A percentile compares a stretch with the other conserved stretches of the same genome.
phyloP scores from a whole-genome alignment of 2,797 vertebrate species.

The Eutrigla gurnardus region DNA sequence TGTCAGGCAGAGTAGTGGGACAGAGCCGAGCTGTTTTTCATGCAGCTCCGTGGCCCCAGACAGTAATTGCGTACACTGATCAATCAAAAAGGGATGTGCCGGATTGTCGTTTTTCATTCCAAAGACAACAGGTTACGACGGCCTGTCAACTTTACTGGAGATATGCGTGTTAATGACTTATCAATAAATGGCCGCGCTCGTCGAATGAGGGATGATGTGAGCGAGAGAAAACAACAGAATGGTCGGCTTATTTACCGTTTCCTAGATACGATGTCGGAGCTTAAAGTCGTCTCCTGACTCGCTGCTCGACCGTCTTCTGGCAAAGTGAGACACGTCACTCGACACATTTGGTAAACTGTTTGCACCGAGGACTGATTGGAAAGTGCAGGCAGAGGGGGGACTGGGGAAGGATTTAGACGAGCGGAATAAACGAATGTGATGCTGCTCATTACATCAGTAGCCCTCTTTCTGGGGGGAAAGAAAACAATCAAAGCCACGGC shows the following conservation, averaged over 20 bases:
- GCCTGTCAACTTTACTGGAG: constrained; percentile 64
- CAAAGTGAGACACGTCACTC: constrained; percentile 22
- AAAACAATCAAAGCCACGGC: constrained; percentile 32
- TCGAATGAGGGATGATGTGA: constrained; percentile 19
- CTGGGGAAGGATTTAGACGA: constrained; percentile 39
- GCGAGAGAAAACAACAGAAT: constrained; percentile 7
- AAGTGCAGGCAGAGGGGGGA: constrained; percentile 26
- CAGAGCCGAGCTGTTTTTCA: constrained; percentile 74
- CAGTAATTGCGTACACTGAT: constrained; percentile 80
- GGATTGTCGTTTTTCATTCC: constrained; percentile 78
- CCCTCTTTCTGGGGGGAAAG: constrained; percentile 24
- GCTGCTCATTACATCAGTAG: constrained; percentile 40
- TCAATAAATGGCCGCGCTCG: constrained; percentile 64
- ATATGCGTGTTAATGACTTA: constrained; percentile 76
- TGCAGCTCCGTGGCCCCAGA: constrained; percentile 58
- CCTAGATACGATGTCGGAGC: background rate
- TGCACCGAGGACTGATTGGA: constrained; percentile 27
- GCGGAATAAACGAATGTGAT: constrained; percentile 46
- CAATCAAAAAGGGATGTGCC: constrained; percentile 77
- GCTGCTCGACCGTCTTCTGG: constrained; percentile 36
- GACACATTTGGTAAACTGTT: constrained; percentile 38
- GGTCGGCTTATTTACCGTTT: constrained; percentile 21
- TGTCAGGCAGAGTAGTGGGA: constrained; percentile 64
- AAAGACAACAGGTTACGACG: constrained; percentile 77
- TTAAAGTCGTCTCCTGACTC: constrained; percentile 28